Evolutionary conservation across 1,140 invertebrate species (phyloP).

Genomic region (Drosophila lacertosa): DNA sequence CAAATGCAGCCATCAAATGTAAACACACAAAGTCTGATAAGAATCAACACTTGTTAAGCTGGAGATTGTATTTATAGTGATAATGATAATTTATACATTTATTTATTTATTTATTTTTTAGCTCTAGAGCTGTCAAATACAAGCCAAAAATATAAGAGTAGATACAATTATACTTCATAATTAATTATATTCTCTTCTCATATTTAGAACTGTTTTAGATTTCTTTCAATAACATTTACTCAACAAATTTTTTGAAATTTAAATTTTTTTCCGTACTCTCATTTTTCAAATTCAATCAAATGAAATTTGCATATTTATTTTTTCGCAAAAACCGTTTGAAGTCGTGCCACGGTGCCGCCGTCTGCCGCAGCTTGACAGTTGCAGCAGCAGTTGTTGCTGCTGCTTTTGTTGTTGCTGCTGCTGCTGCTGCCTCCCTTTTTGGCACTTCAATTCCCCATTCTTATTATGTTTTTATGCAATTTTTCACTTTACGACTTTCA

Average conservation of each 20-base stretch:
- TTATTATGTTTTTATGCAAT: slow-evolving; percentile 66
- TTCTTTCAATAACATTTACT: too few species aligned
- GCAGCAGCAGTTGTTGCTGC: background rate
- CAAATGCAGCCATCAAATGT: slow-evolving; percentile 1
- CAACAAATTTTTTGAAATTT: too few species aligned
- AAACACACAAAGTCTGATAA: background rate
- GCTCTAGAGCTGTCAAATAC: too few species aligned
- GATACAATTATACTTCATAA: too few species aligned
- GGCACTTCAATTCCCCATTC: slow-evolving; percentile 46
- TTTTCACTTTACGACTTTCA: slow-evolving; percentile 80
- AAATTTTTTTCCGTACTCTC: too few species aligned
- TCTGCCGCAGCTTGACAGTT: background rate
- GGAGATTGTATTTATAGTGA: too few species aligned
- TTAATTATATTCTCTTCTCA: too few species aligned
- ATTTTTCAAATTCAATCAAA: background rate
- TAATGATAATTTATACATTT: too few species aligned
- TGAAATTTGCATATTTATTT: slow-evolving; percentile 1
- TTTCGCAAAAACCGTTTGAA: background rate
- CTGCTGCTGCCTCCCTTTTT: slow-evolving; percentile 40
- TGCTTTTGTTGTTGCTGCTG: slow-evolving; percentile 11
- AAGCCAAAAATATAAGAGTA: too few species aligned
- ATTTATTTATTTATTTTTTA: too few species aligned
- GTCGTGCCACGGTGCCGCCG: slow-evolving; percentile 8
- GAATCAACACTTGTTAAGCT: too few species aligned
- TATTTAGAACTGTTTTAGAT: too few species aligned